Base-by-base conservation (phyloP, 1,140 invertebrate species). In the Bursaphelenchus mucronatus region DNA sequence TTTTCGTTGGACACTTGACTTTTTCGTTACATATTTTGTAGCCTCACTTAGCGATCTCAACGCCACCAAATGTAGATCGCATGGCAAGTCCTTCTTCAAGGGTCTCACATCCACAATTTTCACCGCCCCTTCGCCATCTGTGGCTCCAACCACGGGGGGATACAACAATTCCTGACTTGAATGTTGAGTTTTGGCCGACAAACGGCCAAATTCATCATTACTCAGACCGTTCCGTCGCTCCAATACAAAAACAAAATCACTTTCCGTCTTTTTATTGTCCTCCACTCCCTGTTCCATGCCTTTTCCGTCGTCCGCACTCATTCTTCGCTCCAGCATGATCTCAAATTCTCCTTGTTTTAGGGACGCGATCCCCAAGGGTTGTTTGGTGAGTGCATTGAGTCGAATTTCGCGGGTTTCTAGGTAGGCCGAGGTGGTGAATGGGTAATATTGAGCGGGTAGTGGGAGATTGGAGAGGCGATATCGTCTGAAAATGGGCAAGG, bases 231-330 rank as follows among this genome's bases (percentile, higher is more conserved):
- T 17, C 9, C 46, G 8, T 17, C 30, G 46, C 39, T 61, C 58
- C 13, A 61, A 2, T 13, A 17, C 15, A n/a, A 61, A 50, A 11
- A 10, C 10, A 11, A 61, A 61, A 9, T 13, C 50, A 2, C 45
- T 49, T 49, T 61, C 19, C 4, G 58, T 61, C 39, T 43, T 17
- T 7, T 39, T 30, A 30, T 61, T 61, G 39, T 61, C 58, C 11
- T 46, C 30, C 9, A 61, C 41, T 3, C 17, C 91, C 83, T 97
- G 92, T n/a, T 88, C 88, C 41, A 95, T 82, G 3, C 94, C 94
- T 64, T 92, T 84, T 80, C 93, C 90, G 82, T 97, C 94, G 83
- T 97, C 94, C 81, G 92, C 90, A 66, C 88, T 88, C 57, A 97
- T 83, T 69, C 89, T 86, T 9, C 94, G 86, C 83, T 97, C 94